Conservation (phyloP, 2,113 vertebrate species). For the Nyctibius bracteatus region DNA sequence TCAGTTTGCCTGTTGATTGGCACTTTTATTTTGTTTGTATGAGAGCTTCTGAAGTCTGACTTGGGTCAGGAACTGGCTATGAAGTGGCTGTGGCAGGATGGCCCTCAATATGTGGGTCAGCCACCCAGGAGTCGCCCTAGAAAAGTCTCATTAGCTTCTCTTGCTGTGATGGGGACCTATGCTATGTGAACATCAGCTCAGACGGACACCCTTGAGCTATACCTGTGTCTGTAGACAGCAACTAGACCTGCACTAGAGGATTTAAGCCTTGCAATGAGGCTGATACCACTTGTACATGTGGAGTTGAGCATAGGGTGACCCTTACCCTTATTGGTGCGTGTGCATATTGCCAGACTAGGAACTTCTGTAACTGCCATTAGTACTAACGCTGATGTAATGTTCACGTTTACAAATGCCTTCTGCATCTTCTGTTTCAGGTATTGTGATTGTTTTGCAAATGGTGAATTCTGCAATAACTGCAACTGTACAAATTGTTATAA, state of each 20-base stretch:
- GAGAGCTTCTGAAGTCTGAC: not conserved
- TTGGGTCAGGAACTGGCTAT: not conserved
- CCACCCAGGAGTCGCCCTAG: not conserved
- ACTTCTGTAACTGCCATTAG: not conserved
- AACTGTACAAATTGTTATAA: constrained; percentile 99
- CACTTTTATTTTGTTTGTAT: not conserved
- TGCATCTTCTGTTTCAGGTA: constrained; percentile 80
- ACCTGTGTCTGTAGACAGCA: not conserved
- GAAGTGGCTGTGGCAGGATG: not conserved
- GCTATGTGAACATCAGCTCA: not conserved
- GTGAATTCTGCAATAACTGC: constrained; percentile 98
- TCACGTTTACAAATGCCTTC: not conserved
- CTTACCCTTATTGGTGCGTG: not conserved
- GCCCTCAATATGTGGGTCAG: not conserved
- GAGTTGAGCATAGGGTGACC: not conserved
- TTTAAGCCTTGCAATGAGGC: not conserved
- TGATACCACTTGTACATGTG: rapidly evolving
- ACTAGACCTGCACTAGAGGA: not conserved
- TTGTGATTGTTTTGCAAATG: constrained; percentile 98
- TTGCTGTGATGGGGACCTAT: not conserved
- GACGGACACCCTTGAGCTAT: not conserved
- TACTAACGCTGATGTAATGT: not conserved
- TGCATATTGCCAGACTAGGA: not conserved
- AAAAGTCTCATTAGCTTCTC: not conserved
- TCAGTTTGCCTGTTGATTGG: not conserved